phyloP scores from a whole-genome alignment of 1,140 invertebrate species.

The Propsilocerus akamusi region DNA sequence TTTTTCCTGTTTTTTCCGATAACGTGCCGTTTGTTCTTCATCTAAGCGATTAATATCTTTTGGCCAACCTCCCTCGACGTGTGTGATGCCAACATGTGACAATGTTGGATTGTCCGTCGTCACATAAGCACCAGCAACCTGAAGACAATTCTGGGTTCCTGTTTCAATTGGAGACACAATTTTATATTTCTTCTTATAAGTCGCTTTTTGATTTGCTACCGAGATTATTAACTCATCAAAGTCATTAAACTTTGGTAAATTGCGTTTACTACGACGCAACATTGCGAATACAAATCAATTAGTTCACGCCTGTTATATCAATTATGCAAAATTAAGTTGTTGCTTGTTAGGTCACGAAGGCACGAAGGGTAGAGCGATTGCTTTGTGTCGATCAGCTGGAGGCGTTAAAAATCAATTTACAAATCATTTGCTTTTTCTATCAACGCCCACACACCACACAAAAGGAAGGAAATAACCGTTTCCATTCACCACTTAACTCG shows the following conservation, averaged over 20 bases:
- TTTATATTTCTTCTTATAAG: neutral
- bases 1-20: constrained; percentile 84
- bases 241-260: neutral
- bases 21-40: constrained; percentile 62
- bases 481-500: too few relatives aligned
- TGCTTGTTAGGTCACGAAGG: too few relatives aligned
- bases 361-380: too few relatives aligned
- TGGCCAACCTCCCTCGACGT: constrained; percentile 90
- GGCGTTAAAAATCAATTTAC: neutral
- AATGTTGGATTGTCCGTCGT: constrained; percentile 24
- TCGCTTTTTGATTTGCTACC: neutral
- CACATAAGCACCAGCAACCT: neutral
- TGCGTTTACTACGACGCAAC: neutral
- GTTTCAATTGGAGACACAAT: neutral
- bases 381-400: neutral
- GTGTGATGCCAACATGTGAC: constrained; percentile 50
- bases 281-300: too few relatives aligned
- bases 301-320: neutral
- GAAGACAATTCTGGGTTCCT: neutral
- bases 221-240: neutral
- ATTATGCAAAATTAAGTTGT: neutral
- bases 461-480: neutral
- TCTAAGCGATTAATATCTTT: constrained; percentile 76
- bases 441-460: neutral
- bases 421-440: too few relatives aligned